Evolutionary conservation across 2,797 vertebrate genomes (phyloP), one percentile per base, ranked within the genome.

Genomic region (Falco peregrinus): DNA sequence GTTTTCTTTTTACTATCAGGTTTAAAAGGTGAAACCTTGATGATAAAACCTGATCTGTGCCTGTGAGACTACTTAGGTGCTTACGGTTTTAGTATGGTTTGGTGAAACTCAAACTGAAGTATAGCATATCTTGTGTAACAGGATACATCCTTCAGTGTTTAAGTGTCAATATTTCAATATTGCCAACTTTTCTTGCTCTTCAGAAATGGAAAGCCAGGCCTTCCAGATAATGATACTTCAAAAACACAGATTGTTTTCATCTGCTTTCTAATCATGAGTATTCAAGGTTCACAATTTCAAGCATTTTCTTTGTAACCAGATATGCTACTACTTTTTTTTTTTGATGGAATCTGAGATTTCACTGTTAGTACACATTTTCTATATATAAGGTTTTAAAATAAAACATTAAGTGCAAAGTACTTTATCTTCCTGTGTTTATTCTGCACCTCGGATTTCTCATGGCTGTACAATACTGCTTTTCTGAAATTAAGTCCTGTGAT

Each of bases 91-190:
- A 54, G 16, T 35, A 6, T 57, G 76, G 54, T 81, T 84, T 78
- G 71, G 37, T 95, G 85, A 88, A 87, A 90, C 48, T 90, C 31
- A 41, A 24, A 48, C 45, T 60, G 69, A 77, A 75, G 43, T 24
- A n/a, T 35, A 80, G 53, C 14, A 7, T 68, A 9, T 68, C 51
- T 56, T 79, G 5, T 69, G 56, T 80, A 82, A 78, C 37, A 48
- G 73, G 81, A 70, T 68, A 11, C 15, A 10, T 73, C 45, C 73
- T 84, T 87, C 37, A 18, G 29, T 84, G 26, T 64, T 88, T 33
- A 51, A 33, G 19, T 60, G 61, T 77, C 16, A 17, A 13, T 65
- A 9, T 85, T 87, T 90, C 3, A 57, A 2, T 75, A 48, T 48
- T 65, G 41, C 21, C n/a, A 39, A 4, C 48, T 51, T 47, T 65